Conservation (phyloP, 2,888 invertebrate genomes). For the Elaeidobius kamerunicus region DNA sequence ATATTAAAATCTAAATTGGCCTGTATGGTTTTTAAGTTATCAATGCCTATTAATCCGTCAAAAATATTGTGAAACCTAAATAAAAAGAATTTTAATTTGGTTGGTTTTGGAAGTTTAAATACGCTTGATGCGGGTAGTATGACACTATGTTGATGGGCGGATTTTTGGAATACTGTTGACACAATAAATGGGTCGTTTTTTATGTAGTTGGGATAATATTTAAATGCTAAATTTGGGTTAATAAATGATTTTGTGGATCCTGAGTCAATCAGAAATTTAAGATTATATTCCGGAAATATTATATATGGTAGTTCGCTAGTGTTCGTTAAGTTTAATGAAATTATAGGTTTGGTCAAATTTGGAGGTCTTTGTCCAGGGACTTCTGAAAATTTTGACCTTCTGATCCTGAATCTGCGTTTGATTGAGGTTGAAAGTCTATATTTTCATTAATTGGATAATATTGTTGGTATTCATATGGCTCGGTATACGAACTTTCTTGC, state of each 20-base stretch:
- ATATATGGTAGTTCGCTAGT: too few species aligned
- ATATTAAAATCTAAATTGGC: conserved; percentile 14
- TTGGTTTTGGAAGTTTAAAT: conserved; percentile 6
- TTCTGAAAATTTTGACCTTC: too few species aligned
- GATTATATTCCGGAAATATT: conserved; percentile 11
- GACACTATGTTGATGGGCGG: conserved; percentile 2
- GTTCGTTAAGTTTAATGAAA: too few species aligned
- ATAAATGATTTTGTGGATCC: conserved; percentile 18
- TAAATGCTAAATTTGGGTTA: conserved; percentile 6
- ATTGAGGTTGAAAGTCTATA: too few species aligned
- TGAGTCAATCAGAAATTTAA: conserved; percentile 10
- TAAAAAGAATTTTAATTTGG: conserved; percentile 3
- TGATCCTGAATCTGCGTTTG: too few species aligned
- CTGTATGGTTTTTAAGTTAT: conserved; percentile 11
- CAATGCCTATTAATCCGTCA: conserved; percentile 7
- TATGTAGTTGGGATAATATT: conserved; percentile 12
- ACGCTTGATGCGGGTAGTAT: conserved; percentile 7
- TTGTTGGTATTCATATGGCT: too few species aligned
- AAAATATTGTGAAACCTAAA: conserved; percentile 14
- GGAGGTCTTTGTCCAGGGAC: too few species aligned
- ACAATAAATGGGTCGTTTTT: conserved; percentile 7
- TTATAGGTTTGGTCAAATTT: too few species aligned
- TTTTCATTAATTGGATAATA: too few species aligned
- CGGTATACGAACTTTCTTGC: too few species aligned
- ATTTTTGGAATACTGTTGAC: conserved; percentile 1